Percentiles rank a stretch among this genome's conserved stretches.
phyloP scores from a whole-genome alignment of 2,113 vertebrate genomes.

The Microtus montanus region DNA sequence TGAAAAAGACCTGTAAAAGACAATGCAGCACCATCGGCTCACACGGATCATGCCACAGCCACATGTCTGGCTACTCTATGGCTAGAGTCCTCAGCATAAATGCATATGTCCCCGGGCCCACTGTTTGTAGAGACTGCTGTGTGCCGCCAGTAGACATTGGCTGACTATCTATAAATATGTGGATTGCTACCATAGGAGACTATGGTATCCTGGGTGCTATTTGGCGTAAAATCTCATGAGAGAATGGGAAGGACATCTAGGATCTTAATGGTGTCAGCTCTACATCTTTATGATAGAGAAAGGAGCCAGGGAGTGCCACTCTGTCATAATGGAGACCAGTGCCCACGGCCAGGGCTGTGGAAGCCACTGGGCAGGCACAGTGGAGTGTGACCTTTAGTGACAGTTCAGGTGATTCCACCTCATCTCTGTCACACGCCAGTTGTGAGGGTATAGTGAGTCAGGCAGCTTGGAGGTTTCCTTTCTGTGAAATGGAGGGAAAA shows the following conservation, averaged over 20 bases:
- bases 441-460: neutral
- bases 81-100: neutral
- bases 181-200: rapidly evolving
- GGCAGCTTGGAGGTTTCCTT: neutral
- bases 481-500: neutral
- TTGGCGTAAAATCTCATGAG: neutral
- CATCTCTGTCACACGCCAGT: neutral
- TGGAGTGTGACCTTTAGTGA: neutral
- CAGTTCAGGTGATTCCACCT: no score
- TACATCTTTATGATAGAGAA: neutral
- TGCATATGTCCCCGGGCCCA: neutral
- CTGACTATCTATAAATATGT: rapidly evolving
- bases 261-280: neutral
- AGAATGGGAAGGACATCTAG: neutral
- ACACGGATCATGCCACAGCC: neutral
- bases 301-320: rapidly evolving
- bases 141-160: rapidly evolving
- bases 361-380: neutral
- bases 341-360: rapidly evolving
- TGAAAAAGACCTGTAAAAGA: conserved; percentile 56
- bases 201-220: neutral
- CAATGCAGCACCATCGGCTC: neutral
- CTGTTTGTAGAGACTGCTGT: neutral
- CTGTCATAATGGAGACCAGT: neutral
- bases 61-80: neutral